Base-by-base conservation (phyloP, 2,113 vertebrate species). In the Etheostoma cragini region DNA sequence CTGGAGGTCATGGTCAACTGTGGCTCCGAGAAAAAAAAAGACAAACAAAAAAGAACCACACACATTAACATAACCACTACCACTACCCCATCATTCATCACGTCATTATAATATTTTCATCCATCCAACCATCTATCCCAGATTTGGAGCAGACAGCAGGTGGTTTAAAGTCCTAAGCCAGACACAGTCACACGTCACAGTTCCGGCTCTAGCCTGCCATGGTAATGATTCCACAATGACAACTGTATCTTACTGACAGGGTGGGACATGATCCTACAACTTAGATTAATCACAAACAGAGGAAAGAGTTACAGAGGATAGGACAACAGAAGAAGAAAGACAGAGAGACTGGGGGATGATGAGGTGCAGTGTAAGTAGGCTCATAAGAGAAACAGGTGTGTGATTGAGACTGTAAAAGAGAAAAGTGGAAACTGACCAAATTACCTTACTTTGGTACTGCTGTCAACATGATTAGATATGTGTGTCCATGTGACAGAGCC, bases 101-200 rank as follows among this genome's bases (percentile, higher is more conserved):
- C 24, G 0, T 77, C 82, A 87, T 87, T 52, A 77, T 35, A 16
- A 47, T n/a, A n/a, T 67, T 76, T 78, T 57, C 56, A 66, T 78
- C 83, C 57, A 63, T 75, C 76, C 66, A 68, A 67, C 66, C 16
- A 78, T 78, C 75, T 24, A 22, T 60, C 66, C 61, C 75, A 62
- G 66, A 87, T 83, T 65, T 78, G 52, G 82, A 90, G 78, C 75
- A 83, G 87, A 89, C 76, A 80, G 76, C 89, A 89, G 88, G 84
- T 88, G 79, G 80, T 87, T 79, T 78, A 24, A 91, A 87, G 87
- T 66, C 78, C 83, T 70, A 77, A 90, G 67, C 76, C 86, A 87
- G 86, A 89, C 71, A 52, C 56, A 50, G 79, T 84, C 78, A 83
- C 47, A 8, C 19, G 42, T 83, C 68, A 81, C 61, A 53, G 61